Evolutionary conservation across 2,888 invertebrate genomes (phyloP).

Genomic region (Sepiola atlantica): DNA sequence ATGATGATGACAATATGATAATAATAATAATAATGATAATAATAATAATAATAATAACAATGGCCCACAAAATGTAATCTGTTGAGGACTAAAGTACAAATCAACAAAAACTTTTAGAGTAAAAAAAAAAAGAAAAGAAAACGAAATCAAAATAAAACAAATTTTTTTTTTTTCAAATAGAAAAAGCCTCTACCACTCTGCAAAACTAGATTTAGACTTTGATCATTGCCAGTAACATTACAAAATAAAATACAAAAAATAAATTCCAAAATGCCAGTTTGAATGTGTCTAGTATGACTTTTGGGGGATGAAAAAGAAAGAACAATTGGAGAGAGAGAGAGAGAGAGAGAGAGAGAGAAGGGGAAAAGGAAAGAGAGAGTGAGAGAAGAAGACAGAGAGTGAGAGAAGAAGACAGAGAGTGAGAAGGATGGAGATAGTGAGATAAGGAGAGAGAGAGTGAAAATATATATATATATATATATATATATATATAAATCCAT

Average conservation of each 20-base stretch:
- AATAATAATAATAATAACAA: not conserved
- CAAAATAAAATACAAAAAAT: not conserved
- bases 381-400: too few relatives aligned
- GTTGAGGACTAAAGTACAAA: not conserved
- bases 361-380: not conserved
- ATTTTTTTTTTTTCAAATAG: too few relatives aligned
- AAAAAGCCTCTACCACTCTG: not conserved
- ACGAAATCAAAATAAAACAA: not conserved
- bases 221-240: not conserved
- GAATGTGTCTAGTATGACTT: not conserved
- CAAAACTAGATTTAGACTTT: not conserved
- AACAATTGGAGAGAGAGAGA: not conserved
- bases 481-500: too few relatives aligned
- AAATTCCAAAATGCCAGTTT: not conserved
- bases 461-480: too few relatives aligned
- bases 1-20: too few relatives aligned
- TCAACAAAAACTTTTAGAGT: not conserved
- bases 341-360: not conserved
- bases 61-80: not conserved
- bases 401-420: not conserved
- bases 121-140: not conserved
- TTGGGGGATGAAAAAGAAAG: not conserved
- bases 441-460: too few relatives aligned
- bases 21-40: too few relatives aligned
- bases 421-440: not conserved